Percentiles rank a stretch among this genome's conserved stretches.
Evolutionary conservation across 2,888 invertebrate species (phyloP).

Genomic region (Pyrgus malvae): DNA sequence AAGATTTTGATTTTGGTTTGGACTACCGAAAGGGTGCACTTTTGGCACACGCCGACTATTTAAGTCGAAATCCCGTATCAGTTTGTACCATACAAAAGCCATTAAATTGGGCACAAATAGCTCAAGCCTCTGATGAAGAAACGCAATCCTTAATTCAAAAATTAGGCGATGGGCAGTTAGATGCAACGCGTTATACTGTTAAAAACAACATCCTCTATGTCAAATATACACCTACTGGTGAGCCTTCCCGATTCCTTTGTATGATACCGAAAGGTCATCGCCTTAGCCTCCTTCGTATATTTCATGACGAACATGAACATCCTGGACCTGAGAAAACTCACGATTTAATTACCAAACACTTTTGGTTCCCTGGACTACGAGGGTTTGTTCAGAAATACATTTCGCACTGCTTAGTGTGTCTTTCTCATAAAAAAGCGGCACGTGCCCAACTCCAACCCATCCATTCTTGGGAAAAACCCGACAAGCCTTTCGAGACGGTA

Average conservation of each 20-base stretch:
- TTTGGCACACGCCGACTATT: background rate
- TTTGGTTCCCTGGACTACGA: background rate
- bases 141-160: background rate
- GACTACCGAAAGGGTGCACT: background rate
- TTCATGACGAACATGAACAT: constrained; percentile 4
- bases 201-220: background rate
- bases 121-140: constrained; percentile 18
- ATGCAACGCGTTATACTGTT: background rate
- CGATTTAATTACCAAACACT: background rate
- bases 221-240: background rate
- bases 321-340: background rate
- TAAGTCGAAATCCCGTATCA: background rate
- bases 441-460: background rate
- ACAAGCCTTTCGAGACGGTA: background rate
- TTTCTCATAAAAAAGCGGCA: background rate
- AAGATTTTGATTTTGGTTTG: constrained; percentile 28
- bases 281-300: background rate
- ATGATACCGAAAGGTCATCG: background rate
- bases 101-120: constrained; percentile 28
- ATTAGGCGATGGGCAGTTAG: background rate
- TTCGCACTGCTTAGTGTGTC: background rate
- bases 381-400: background rate
- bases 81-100: background rate
- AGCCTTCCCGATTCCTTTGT: background rate
- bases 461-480: constrained; percentile 1